Evolutionary conservation across 2,888 invertebrate species (phyloP).

Genomic region (Nomada hirtipes): DNA sequence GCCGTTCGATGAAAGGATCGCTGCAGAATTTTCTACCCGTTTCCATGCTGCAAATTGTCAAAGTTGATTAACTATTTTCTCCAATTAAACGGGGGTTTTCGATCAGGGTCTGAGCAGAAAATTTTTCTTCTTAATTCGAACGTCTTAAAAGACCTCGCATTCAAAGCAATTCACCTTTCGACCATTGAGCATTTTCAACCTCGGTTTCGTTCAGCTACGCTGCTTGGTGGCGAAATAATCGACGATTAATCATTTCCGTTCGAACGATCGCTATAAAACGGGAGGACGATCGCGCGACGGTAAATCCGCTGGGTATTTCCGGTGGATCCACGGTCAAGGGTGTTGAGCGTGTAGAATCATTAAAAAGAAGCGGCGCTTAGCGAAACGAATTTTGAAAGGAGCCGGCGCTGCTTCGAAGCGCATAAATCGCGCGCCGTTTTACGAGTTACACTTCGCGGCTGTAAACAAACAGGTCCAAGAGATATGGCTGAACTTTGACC

Average conservation of each 20-base stretch:
- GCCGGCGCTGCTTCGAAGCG: conserved; percentile 19
- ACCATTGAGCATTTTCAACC: too few species aligned
- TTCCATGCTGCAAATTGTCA: background rate
- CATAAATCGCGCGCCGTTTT: conserved; percentile 65
- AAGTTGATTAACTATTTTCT: background rate
- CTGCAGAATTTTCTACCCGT: background rate
- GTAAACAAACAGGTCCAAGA: conserved; percentile 67
- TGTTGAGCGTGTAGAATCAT: conserved; percentile 27
- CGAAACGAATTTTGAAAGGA: conserved; percentile 32
- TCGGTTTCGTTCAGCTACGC: too few species aligned
- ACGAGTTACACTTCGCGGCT: conserved; percentile 53
- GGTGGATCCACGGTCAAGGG: background rate
- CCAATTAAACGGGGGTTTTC: background rate
- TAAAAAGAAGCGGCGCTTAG: conserved; percentile 47
- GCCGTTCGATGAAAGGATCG: background rate
- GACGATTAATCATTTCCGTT: background rate
- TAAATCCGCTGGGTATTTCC: background rate
- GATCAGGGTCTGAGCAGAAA: background rate
- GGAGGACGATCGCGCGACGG: background rate
- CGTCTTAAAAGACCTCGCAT: background rate
- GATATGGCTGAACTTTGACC: conserved; percentile 56
- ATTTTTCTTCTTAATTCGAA: background rate
- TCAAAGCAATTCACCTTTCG: background rate
- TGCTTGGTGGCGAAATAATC: background rate
- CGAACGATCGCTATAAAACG: conserved; percentile 7